These are phyloP conservation scores for Drosophila fuyamai DNA, from an alignment of 1,140 invertebrate species.

Conservation along the genomic window DNA sequence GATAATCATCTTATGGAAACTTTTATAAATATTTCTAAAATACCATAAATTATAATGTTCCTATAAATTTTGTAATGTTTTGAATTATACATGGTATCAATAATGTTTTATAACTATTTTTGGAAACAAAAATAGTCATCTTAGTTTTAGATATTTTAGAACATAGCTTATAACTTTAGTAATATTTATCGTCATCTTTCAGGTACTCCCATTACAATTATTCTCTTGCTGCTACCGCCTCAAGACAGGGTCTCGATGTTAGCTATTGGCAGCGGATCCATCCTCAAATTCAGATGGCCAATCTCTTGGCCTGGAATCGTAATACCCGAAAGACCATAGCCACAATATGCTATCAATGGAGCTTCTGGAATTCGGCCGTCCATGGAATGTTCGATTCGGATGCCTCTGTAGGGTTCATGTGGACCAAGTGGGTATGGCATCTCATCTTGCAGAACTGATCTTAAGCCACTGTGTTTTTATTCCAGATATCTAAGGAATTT, in stretches of 20 bases:
- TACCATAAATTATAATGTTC: too few species aligned
- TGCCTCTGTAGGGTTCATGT: conserved; percentile 78
- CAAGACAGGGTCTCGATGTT: conserved; percentile 70
- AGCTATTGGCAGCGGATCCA: conserved; percentile 83
- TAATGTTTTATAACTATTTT: too few species aligned
- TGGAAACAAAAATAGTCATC: too few species aligned
- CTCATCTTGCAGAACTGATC: neutral
- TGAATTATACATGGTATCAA: too few species aligned
- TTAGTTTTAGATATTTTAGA: too few species aligned
- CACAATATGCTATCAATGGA: conserved; percentile 79
- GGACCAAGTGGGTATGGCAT: conserved; percentile 57
- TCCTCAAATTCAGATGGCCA: conserved; percentile 79
- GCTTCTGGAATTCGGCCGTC: conserved; percentile 70
- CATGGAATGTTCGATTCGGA: conserved; percentile 79
- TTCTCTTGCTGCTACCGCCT: conserved; percentile 65
- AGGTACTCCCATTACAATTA: conserved; percentile 68
- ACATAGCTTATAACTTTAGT: too few species aligned
- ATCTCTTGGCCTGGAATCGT: conserved; percentile 73
- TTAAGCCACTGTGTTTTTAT: neutral
- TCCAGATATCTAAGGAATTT: conserved; percentile 58
- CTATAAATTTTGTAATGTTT: too few species aligned
- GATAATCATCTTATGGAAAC: too few species aligned
- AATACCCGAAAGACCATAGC: conserved; percentile 72
- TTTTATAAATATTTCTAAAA: too few species aligned
- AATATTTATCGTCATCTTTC: neutral